These are phyloP conservation scores for Elephas maximus DNA, from an alignment of 2,113 vertebrate genomes.

Conservation along the genomic window DNA sequence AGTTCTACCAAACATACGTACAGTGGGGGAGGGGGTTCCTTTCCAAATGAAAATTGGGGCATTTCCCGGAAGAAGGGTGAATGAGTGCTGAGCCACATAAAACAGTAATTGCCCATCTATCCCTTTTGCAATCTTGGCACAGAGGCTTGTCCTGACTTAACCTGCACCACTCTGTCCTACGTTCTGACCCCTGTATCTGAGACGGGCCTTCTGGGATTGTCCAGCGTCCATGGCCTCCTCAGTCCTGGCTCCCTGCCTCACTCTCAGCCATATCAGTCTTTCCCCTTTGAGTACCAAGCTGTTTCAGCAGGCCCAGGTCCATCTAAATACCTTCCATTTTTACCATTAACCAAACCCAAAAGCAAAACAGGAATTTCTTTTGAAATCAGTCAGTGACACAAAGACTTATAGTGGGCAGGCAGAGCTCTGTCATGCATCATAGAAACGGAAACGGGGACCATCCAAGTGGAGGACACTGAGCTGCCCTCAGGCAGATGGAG, in stretches of 20 bases:
- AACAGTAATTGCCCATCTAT: background rate
- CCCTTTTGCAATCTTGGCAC: background rate
- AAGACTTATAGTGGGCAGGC: rapidly evolving
- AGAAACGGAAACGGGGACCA: rapidly evolving
- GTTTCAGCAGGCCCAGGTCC: background rate
- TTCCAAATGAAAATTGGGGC: background rate
- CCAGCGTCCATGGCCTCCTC: rapidly evolving
- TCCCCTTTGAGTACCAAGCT: no score
- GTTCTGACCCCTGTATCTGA: background rate
- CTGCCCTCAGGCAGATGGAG: background rate
- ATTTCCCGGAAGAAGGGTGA: background rate
- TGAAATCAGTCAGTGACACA: background rate
- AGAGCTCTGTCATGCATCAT: rapidly evolving
- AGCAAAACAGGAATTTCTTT: no score
- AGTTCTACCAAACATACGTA: background rate
- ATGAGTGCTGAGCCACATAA: background rate
- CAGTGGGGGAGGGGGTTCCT: rapidly evolving
- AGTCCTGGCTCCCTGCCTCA: no score
- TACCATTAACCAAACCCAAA: no score
- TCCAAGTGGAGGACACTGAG: rapidly evolving
- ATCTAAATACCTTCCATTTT: no score
- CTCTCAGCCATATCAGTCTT: no score
- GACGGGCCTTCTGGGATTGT: no score
- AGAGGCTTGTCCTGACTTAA: background rate
- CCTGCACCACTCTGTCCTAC: background rate